Percentiles rank a stretch among this genome's conserved stretches.
Evolutionary conservation across 2,888 invertebrate species (phyloP).

Genomic region (Andricus quercusramuli): DNA sequence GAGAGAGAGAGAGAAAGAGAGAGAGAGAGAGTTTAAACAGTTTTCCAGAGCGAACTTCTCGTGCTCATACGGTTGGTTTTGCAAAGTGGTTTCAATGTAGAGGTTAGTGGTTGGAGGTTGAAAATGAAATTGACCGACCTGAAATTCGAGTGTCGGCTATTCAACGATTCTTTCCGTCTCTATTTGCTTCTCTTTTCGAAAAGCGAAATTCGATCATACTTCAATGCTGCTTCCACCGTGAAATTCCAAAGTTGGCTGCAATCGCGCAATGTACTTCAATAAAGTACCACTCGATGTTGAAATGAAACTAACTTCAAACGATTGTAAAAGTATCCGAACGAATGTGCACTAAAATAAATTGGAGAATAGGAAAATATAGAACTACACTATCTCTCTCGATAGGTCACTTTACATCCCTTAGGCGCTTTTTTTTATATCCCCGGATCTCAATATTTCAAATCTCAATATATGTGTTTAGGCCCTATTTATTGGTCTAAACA

Average conservation of each 20-base stretch:
- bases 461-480: no score
- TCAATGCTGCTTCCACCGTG: neutral
- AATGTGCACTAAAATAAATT: no score
- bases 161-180: slow-evolving; percentile 27
- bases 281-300: no score
- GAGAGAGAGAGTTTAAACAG: slow-evolving; percentile 38
- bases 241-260: neutral
- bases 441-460: no score
- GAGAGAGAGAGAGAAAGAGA: slow-evolving; percentile 26
- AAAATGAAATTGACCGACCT: slow-evolving; percentile 24
- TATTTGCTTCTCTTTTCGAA: neutral
- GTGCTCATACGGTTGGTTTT: slow-evolving; percentile 18
- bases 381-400: no score
- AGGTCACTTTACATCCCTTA: no score
- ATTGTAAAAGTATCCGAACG: no score
- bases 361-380: no score
- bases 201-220: neutral
- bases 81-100: slow-evolving; percentile 39
- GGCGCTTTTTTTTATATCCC: no score
- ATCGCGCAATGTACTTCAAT: neutral
- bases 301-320: no score
- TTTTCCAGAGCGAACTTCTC: slow-evolving; percentile 31
- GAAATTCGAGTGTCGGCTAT: neutral
- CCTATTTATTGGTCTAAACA: no score
- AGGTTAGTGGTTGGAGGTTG: slow-evolving; percentile 23